Base-by-base conservation (phyloP, 2,113 vertebrate species). In the Planiliza haematocheilus region DNA sequence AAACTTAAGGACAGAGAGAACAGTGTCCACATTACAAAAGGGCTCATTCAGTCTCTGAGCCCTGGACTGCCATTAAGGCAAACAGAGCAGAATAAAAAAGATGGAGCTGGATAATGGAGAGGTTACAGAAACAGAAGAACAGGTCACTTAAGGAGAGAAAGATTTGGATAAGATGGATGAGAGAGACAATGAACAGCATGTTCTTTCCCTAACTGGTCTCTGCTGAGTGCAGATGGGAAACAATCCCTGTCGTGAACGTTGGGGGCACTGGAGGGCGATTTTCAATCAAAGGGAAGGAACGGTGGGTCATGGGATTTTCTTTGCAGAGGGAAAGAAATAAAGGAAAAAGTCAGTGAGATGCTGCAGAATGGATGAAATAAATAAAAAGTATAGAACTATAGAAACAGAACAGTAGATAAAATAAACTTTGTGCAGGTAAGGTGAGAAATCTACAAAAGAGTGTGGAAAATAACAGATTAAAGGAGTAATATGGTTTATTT, bases 81-180 rank as follows among this genome's bases (percentile, higher is more conserved):
- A 71, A 74, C 41, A 70, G 42, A 82, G 55, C 60, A 67, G 77
- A 67, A 71, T 69, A 58, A 78, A 66, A 63, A 30, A 68, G 61
- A 37, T 4, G 49, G 21, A 66, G 52, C n/a, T 30, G 1, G 49
- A 71, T 66, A 71, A 72, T 60, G 49, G 43, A 52, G 56, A 65
- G 16, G 48, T 70, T 50, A 58, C 38, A 74, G 45, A 63, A 56
- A 53, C n/a, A n/a, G n/a, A n/a, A 37, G 1, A 21, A 14, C 12
- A 7, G 59, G 52, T 43, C 36, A 72, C 45, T 45, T 41, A 21
- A 63, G 60, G 50, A 52, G 13, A 65, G 24, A 69, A 53, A 37
- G 38, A 46, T 39, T 71, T 41, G 14, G 38, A 21, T 48, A 51
- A 39, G 41, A 50, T 51, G 4, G 14, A 42, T 20, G 51, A 36